Conservation (phyloP, 2,888 invertebrate species). For the Scaptodrosophila latifasciaeformis region DNA sequence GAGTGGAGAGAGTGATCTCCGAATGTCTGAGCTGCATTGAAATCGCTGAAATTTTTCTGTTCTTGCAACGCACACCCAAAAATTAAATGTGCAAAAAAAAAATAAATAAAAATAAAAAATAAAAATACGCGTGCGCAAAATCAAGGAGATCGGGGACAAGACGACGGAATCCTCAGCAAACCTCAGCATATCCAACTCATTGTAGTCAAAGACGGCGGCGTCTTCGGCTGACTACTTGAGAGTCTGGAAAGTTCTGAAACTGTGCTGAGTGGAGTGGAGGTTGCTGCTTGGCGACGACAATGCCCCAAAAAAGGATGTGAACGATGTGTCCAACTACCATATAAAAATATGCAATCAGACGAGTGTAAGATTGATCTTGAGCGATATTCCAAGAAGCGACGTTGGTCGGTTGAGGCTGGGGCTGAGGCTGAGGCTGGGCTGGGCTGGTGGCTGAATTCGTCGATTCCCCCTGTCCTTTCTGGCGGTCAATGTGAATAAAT, state of each 20-base stretch:
- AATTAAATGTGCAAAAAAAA: slow-evolving; percentile 37
- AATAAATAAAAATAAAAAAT: slow-evolving; percentile 11
- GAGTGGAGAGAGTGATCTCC: slow-evolving; percentile 10
- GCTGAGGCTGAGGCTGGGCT: slow-evolving; percentile 14
- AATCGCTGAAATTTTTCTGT: slow-evolving; percentile 56
- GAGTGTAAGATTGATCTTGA: slow-evolving; percentile 70
- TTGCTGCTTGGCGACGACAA: slow-evolving; percentile 29
- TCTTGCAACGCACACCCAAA: slow-evolving; percentile 54
- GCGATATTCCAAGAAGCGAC: slow-evolving; percentile 70
- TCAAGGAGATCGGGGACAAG: no score
- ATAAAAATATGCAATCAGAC: slow-evolving; percentile 72
- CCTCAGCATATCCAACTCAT: no score
- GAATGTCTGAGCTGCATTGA: slow-evolving; percentile 30
- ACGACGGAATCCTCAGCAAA: no score
- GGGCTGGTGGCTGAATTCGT: slow-evolving; percentile 19
- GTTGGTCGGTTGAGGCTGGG: no score
- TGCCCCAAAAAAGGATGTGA: slow-evolving; percentile 60
- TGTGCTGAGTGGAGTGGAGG: background rate
- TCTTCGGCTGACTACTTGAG: slow-evolving; percentile 20
- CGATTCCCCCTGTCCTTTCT: no score
- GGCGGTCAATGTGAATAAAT: background rate
- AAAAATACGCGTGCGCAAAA: slow-evolving; percentile 19
- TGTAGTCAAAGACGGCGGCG: slow-evolving; percentile 24
- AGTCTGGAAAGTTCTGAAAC: no score
- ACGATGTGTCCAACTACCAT: slow-evolving; percentile 60